Evolutionary conservation across 2,113 vertebrate species (phyloP).

Genomic region (Dasyurus viverrinus): DNA sequence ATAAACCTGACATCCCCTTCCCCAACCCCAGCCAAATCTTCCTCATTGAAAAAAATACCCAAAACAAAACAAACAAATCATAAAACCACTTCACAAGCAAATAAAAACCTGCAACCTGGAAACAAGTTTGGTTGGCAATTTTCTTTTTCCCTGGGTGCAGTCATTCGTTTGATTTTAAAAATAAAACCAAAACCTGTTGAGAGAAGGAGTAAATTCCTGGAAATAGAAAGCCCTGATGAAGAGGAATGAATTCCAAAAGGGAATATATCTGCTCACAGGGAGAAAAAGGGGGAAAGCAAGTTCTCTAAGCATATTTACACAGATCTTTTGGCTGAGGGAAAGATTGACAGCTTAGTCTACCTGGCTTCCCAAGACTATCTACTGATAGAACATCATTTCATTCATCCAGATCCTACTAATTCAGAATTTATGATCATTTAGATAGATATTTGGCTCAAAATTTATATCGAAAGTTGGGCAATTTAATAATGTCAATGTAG

Average conservation of each 20-base stretch:
- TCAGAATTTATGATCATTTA: constrained; percentile 30
- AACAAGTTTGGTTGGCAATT: not conserved
- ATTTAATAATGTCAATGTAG: not conserved
- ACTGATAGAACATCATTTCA: not conserved
- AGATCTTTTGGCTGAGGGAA: not conserved
- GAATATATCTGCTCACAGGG: not conserved
- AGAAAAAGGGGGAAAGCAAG: not conserved
- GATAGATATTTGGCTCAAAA: not conserved
- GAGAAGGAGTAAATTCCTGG: not conserved
- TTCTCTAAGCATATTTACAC: not conserved
- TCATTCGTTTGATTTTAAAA: not conserved
- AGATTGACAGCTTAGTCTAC: not conserved
- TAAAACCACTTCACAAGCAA: not conserved
- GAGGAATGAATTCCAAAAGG: not conserved
- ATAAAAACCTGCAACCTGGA: not conserved
- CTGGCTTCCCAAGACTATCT: not conserved
- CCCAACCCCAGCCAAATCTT: too few species aligned
- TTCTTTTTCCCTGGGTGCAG: not conserved
- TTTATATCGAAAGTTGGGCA: not conserved
- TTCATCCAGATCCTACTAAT: constrained; percentile 44
- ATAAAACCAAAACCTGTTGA: not conserved
- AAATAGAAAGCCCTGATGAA: not conserved
- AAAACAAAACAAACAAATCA: too few species aligned
- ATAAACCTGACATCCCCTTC: not conserved
- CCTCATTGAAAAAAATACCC: not conserved